Base-by-base conservation (phyloP, 2,888 invertebrate genomes). In the Anticlea derivata region DNA sequence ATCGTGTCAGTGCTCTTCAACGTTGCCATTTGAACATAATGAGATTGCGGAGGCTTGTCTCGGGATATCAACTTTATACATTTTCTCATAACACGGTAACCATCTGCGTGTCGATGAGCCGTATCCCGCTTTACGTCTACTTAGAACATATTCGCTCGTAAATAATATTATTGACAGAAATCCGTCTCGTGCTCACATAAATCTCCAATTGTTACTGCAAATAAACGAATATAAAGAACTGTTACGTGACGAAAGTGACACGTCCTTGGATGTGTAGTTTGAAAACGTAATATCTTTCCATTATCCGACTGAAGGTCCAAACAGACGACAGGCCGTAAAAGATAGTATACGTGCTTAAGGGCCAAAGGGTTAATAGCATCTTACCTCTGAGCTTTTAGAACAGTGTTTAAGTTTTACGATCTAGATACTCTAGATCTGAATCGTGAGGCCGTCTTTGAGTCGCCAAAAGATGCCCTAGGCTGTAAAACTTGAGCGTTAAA, bases 161-260 rank as follows among this genome's bases (percentile, higher is more conserved):
- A 78, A 78, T 73, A 65, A 67, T 68, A 73, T 76, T 77, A 80
- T 78, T 74, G 76, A 73, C 77, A 73, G 67, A 73, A 77, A 78
- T 78, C 73, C 75, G 67, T 70, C 70, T 74, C 71, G 68, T 50
- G 65, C 61, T 68, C 65, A 65, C 69, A 75, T 78, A 77, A 78
- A 80, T 67, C 66, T 72, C 64, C 72, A 77, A 75, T 77, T 75
- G 80, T 71, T 72, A 74, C 70, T 69, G 67, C 73, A 76, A 80
- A 78, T 80, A 78, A 75, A 77, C 71, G 73, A 73, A 78, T 79
- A 80, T 78, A 80, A 75, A 78, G 75, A 73, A 72, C 54, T 68
- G 13, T 73, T 75, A 74, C 68, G 75, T 73, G 73, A 65, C 63
- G 53, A 65, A 46, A 58, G 56, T 54, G 55, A 61, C 61, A 64